Evolutionary conservation across 2,888 invertebrate genomes (phyloP), one percentile per base, ranked within the genome.

Genomic region (Andrena hattorfiana): DNA sequence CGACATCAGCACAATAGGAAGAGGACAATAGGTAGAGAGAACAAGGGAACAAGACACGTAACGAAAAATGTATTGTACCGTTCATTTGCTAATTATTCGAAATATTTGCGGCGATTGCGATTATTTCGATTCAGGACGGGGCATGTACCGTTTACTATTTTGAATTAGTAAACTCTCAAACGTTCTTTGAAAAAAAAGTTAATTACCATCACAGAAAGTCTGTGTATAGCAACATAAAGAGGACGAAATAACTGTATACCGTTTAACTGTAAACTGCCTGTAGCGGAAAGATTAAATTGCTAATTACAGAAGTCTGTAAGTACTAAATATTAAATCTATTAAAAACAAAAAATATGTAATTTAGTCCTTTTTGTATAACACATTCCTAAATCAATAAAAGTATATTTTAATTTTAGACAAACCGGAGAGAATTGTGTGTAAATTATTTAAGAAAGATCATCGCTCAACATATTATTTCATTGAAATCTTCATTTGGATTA

Each of bases 231-330:
- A 68, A 62, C 42, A 73, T 73, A 81, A 81, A 81, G 72, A 73
- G 81, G 68, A 64, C 81, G 63, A 81, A 81, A 56, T 81, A 81
- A 81, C 81, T 81, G 81, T 81, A 81, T 81, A 81, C n/a, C 56
- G 66, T 81, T 81, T 81, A 81, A 81, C 81, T 73, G 81, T 81
- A 81, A 78, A 80, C 20, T 79, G 79, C 68, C 81, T 81, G 73
- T 56, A 56, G 59, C 49, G 23, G 30, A 42, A 81, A 68, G 81
- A 81, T 81, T 63, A 73, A 81, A 72, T 72, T 81, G 13, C 20
- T 81, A 81, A 81, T 68, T 81, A 48, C 49, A 80, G 60, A 48
- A 54, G 20, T 20, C 1, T 68, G 13, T 16, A 49, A 30, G 20
- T 30, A n/a, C n/a, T 42, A 42, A 42, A 42, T 16, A 42, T 13